Evolutionary conservation across 2,113 vertebrate genomes (phyloP).

Genomic region (Triplophysa siluroides): DNA sequence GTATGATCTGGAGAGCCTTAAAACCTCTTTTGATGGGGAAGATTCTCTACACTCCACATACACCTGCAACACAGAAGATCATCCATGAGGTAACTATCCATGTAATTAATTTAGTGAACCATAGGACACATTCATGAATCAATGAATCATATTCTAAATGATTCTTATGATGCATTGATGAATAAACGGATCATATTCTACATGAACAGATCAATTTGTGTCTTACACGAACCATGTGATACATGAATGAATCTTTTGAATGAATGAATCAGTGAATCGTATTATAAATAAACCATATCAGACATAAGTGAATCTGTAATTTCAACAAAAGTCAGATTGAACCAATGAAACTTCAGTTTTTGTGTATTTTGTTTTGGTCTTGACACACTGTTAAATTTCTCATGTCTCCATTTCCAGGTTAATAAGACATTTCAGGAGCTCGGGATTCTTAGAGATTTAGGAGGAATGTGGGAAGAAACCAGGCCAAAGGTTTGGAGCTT

Average conservation of each 20-base stretch:
- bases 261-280: too few relatives aligned
- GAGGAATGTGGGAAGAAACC: slow-evolving; percentile 94
- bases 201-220: too few relatives aligned
- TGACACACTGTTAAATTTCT: background rate
- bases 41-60: slow-evolving; percentile 94
- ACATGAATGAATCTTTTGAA: too few relatives aligned
- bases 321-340: too few relatives aligned
- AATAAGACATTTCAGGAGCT: slow-evolving; percentile 97
- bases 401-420: slow-evolving; percentile 73
- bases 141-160: background rate
- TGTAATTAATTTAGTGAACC: background rate
- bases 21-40: slow-evolving; percentile 95
- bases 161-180: background rate
- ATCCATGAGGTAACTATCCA: slow-evolving; percentile 85
- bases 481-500: slow-evolving; percentile 90
- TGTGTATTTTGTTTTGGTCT: background rate
- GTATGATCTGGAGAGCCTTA: slow-evolving; percentile 94
- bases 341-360: too few relatives aligned
- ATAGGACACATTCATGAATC: background rate
- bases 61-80: slow-evolving; percentile 81
- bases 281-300: too few relatives aligned
- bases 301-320: too few relatives aligned
- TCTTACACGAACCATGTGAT: too few relatives aligned
- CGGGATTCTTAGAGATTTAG: slow-evolving; percentile 87
- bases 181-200: too few relatives aligned